Percentiles rank a stretch among this genome's conserved stretches.
phyloP scores from a whole-genome alignment of 2,113 vertebrate genomes.

The Macrotis lagotis region DNA sequence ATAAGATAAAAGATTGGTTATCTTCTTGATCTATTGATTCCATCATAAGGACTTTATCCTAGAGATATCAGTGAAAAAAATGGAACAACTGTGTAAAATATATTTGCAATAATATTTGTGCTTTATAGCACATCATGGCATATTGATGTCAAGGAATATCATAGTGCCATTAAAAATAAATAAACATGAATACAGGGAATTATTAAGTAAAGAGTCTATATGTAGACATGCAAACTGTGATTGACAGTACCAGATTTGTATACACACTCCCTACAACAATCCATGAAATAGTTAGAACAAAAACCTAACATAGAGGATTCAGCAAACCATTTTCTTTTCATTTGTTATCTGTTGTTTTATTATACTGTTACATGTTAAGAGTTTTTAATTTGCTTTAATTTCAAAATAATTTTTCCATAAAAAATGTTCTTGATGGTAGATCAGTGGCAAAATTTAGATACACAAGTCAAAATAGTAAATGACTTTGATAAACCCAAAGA shows the following conservation, averaged over 20 bases:
- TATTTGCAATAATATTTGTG: not conserved
- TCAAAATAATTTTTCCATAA: too few species aligned
- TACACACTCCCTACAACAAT: not conserved
- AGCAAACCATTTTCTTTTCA: not conserved
- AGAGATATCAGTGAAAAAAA: not conserved
- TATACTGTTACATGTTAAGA: not conserved
- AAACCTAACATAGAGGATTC: not conserved
- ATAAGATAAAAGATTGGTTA: not conserved
- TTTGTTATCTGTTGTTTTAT: not conserved
- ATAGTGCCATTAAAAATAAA: not conserved
- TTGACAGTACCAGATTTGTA: not conserved
- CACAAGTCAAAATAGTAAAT: too few species aligned
- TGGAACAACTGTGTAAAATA: not conserved
- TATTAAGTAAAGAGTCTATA: not conserved
- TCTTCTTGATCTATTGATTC: not conserved
- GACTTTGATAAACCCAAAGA: too few species aligned
- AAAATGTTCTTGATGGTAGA: too few species aligned
- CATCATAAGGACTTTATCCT: not conserved
- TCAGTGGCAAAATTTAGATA: too few species aligned
- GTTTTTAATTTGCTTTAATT: too few species aligned
- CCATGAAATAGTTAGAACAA: not conserved
- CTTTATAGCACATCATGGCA: not conserved
- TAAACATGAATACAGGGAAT: not conserved
- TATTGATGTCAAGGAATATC: not conserved
- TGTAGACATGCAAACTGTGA: not conserved